Conservation (phyloP, 2,113 vertebrate genomes). For the Narcine bancroftii region DNA sequence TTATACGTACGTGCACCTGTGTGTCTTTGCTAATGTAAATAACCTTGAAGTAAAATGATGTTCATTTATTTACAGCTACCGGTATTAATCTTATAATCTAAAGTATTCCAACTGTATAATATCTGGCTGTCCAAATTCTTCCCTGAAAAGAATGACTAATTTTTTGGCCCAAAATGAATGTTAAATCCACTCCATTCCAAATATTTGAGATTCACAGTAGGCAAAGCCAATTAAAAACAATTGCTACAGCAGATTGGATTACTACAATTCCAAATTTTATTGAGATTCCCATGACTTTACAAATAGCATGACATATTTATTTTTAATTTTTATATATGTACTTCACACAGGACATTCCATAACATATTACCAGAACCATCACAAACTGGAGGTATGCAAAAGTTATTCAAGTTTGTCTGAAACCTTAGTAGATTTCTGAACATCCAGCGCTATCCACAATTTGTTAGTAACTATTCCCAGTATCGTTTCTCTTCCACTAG, state of each 20-base stretch:
- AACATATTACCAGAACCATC: background rate
- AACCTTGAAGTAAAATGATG: background rate
- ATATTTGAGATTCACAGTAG: background rate
- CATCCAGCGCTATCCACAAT: background rate
- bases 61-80: background rate
- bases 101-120: background rate
- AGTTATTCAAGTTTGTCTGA: background rate
- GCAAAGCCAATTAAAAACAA: rapidly evolving
- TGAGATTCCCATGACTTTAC: conserved; percentile 34
- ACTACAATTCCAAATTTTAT: conserved; percentile 26
- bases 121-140: conserved; percentile 30
- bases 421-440: background rate
- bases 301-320: conserved; percentile 45
- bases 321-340: background rate
- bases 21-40: background rate
- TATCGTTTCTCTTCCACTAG: background rate
- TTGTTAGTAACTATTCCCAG: conserved; percentile 11
- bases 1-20: background rate
- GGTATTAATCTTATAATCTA: background rate
- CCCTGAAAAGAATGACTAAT: background rate
- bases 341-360: background rate
- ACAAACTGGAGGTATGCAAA: background rate
- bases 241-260: background rate
- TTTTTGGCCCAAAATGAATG: conserved; percentile 17
- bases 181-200: conserved; percentile 17